Evolutionary conservation across 2,113 vertebrate species (phyloP), one percentile per base, ranked within the genome.

Genomic region (Eonycteris spelaea): DNA sequence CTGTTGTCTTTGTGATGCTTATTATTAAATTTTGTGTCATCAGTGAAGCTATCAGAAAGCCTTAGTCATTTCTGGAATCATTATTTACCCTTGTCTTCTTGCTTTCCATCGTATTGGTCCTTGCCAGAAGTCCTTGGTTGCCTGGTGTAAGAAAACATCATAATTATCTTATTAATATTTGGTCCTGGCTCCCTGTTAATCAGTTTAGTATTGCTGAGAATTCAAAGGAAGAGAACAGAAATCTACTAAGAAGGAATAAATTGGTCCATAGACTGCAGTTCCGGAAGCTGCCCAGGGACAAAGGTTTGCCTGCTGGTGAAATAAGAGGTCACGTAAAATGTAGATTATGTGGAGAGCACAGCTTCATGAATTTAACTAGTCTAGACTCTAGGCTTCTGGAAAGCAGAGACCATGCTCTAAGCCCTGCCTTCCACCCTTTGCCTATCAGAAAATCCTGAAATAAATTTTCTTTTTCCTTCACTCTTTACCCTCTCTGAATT

Each of bases 101-200:
- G 38, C 24, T 89, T 88, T 73, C 45, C 55, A 71, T 82, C 10
- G 33, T 80, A n/a, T 75, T 45, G 33, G 55, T 57, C 55, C 5
- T 89, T 77, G 38, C 30, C 91, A 91, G 77, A 88, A 85, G 35
- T 70, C 12, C 30, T 26, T 91, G 67, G 77, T 61, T 95, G 77
- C 53, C 92, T 91, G 73, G 45, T 83, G 6, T 89, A 93, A 91
- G 71, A 91, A 85, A 94, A 80, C 28, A 91, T 94, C 55, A 51
- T 96, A 80, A 94, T 95, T 94, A 85, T 73, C 71, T 92, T 89
- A 80, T 85, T 82, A 93, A 95, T 94, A 82, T 21, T 97, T 88
- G 71, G 68, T 93, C 45, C 86, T 97, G 74, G 61, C 18, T 82
- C 61, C 67, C 51, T 84, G 75, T 40, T 96, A 95, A 96, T 87